Evolutionary conservation across 2,797 vertebrate species (phyloP).

Genomic region (Microctenopoma steveboyesi): DNA sequence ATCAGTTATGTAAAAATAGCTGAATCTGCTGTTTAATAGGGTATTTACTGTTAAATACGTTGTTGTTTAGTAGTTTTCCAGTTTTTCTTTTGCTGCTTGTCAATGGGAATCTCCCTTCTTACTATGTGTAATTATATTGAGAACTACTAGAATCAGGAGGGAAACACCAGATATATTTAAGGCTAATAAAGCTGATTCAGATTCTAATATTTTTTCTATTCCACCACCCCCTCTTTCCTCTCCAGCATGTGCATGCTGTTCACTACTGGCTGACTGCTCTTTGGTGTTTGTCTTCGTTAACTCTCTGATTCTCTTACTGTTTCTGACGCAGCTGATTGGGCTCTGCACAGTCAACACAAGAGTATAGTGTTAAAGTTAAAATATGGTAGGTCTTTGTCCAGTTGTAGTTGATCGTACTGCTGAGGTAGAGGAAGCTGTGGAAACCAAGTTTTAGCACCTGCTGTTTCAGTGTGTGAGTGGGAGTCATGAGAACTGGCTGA

Average conservation of each 20-base stretch:
- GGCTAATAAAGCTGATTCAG: too few relatives aligned
- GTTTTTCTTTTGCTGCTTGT: too few relatives aligned
- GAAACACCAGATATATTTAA: too few relatives aligned
- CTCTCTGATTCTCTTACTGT: constrained; percentile 3
- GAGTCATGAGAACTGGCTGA: constrained; percentile 60
- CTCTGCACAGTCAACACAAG: constrained; percentile 1
- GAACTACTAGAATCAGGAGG: too few relatives aligned
- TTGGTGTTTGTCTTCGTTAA: background rate
- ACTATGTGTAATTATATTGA: too few relatives aligned
- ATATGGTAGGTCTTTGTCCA: background rate
- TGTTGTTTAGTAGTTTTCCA: too few relatives aligned
- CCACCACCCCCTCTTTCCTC: background rate
- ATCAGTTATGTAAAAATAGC: too few relatives aligned
- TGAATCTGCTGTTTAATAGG: too few relatives aligned
- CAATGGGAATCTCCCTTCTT: too few relatives aligned
- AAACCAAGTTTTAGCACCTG: constrained; percentile 55
- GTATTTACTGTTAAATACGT: too few relatives aligned
- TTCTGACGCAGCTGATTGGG: constrained; percentile 1
- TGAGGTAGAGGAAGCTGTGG: constrained; percentile 8
- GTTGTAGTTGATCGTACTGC: background rate
- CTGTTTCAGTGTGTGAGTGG: constrained; percentile 39
- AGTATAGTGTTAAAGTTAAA: background rate
- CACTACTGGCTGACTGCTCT: background rate
- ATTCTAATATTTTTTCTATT: background rate
- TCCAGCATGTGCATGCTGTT: background rate